Percentiles rank a stretch among this genome's conserved stretches.
phyloP scores from a whole-genome alignment of 2,113 vertebrate species.

The Eurypyga helias region DNA sequence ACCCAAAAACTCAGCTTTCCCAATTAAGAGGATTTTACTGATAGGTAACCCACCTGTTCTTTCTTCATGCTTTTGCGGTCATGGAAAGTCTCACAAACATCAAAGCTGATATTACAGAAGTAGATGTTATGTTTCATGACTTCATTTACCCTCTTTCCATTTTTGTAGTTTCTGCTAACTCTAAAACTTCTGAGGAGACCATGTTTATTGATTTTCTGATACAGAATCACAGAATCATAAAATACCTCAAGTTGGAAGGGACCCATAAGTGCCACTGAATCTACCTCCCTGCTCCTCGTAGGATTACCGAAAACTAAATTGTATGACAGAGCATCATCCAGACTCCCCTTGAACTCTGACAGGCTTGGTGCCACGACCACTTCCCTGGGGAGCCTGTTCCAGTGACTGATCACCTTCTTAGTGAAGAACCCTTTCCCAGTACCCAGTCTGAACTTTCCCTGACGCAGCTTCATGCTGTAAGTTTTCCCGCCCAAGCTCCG shows the following conservation, averaged over 20 bases:
- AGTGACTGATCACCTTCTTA: background rate
- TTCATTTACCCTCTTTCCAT: background rate
- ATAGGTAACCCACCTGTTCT: background rate
- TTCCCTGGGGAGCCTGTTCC: background rate
- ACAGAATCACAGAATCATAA: background rate
- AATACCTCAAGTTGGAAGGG: background rate
- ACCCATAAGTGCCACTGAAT: background rate
- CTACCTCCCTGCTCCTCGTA: background rate
- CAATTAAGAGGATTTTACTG: background rate
- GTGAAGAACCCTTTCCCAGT: background rate
- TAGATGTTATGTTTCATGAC: background rate
- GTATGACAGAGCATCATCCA: rapidly evolving
- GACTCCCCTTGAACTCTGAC: background rate
- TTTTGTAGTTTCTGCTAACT: background rate
- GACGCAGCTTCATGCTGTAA: background rate
- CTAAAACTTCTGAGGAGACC: background rate
- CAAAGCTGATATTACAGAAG: background rate
- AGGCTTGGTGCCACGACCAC: background rate
- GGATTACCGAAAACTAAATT: background rate
- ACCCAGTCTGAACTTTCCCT: background rate
- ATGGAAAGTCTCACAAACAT: background rate
- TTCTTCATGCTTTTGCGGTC: background rate
- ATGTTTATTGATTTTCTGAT: background rate
- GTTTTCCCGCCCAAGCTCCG: background rate
- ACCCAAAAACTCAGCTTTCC: background rate